Base-by-base conservation (phyloP, 2,888 invertebrate species). In the Meteorus cinctellus region DNA sequence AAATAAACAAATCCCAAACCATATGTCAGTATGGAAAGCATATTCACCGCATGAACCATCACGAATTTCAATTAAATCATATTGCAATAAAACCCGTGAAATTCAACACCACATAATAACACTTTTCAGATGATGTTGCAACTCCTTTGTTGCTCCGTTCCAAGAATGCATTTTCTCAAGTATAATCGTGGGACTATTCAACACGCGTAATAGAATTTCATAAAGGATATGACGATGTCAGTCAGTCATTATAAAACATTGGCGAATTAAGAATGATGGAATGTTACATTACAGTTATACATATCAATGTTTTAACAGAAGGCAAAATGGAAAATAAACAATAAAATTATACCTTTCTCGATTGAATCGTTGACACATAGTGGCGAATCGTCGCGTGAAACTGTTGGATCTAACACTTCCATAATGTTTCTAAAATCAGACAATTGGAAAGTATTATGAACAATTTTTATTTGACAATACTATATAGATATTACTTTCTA, bases 381-480 rank as follows among this genome's bases (percentile, higher is more conserved):
- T 67, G 88, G 88, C 71, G 85, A 87, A 79, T 89, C 88, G 76
- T 89, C 89, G 72, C 86, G 85, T 4, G 86, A 84, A 36, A 88
- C 80, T 67, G 85, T 88, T 12, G 89, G 87, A 83, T 89, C 89
- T 59, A 89, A 77, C n/a, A 89, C 85, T 81, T 88, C 88, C 88
- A 89, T 86, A 66, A 45, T 76, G 51, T 19, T 72, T 51, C 24
- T 55, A 45, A 45, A 59, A 19, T 74, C 29, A 45, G 1, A 55
- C 19, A 6, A 6, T 19, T 19, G 4, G 19, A 19, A 59, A 48
- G 27, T 70, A n/a, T 29, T 36, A 41, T 31, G 45, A 63, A 59
- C 62, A 34, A 70, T 72, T 60, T 41, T n/a, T 65, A 41, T 65
- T 65, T 16, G 6, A 41, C 34, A n/a, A 19, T 4, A 51, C n/a